phyloP scores from a whole-genome alignment of 2,888 invertebrate genomes.

The Megamerina dolium region DNA sequence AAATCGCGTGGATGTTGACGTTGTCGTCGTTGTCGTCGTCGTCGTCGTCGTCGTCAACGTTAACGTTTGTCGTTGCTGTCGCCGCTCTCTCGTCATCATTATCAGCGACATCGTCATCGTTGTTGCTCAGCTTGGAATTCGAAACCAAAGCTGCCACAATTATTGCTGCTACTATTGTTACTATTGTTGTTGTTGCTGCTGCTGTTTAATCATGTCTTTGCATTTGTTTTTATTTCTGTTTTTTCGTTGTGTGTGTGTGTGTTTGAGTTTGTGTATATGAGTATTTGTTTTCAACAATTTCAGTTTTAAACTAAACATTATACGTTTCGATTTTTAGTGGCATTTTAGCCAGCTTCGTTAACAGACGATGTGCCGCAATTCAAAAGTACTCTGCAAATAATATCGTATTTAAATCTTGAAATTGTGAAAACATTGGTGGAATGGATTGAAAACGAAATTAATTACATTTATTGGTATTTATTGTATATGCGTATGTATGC shows the following conservation, averaged over 20 bases:
- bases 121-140: constrained; percentile 1
- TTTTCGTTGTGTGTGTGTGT: constrained; percentile 1
- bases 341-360: constrained; percentile 25
- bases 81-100: too few relatives aligned
- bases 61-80: too few relatives aligned
- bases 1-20: too few relatives aligned
- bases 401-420: too few relatives aligned
- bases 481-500: too few relatives aligned
- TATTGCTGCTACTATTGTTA: too few relatives aligned
- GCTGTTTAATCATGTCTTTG: not conserved
- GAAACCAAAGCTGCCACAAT: not conserved
- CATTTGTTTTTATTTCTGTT: not conserved
- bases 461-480: too few relatives aligned
- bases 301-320: constrained; percentile 25
- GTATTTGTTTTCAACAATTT: constrained; percentile 13
- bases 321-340: constrained; percentile 25
- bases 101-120: too few relatives aligned
- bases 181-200: not conserved
- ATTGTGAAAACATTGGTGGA: too few relatives aligned
- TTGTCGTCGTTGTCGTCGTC: not conserved
- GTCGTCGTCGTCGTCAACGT: not conserved
- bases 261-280: not conserved
- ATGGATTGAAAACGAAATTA: too few relatives aligned
- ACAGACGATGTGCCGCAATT: too few relatives aligned
- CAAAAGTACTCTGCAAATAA: too few relatives aligned